A percentile compares a stretch with the other conserved stretches of the same genome.
These are phyloP conservation scores for Dynastes hyllus DNA, from an alignment of 2,888 invertebrate genomes.

Conservation along the genomic window DNA sequence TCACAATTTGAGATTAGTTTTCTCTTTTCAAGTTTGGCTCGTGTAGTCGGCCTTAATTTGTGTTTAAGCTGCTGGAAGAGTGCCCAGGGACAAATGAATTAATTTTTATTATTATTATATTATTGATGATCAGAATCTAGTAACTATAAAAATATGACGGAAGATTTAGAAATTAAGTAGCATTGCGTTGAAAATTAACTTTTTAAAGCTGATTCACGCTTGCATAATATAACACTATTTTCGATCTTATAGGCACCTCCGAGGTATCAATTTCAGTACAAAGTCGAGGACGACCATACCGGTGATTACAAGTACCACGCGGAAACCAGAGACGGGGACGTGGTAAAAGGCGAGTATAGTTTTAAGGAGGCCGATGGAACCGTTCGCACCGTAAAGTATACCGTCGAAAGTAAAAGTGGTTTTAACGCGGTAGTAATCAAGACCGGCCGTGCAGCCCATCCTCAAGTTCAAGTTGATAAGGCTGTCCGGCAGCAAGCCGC, in stretches of 20 bases:
- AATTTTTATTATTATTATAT: too few species aligned
- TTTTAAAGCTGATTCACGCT: too few species aligned
- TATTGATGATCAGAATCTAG: too few species aligned
- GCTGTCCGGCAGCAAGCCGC: neutral
- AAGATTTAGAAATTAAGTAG: too few species aligned
- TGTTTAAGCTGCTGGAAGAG: too few species aligned
- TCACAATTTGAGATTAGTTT: too few species aligned
- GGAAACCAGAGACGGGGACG: constrained; percentile 66
- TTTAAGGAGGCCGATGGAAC: constrained; percentile 68
- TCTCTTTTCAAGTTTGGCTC: too few species aligned
- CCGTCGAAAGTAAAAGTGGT: constrained; percentile 62
- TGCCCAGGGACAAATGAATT: too few species aligned
- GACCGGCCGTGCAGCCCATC: constrained; percentile 9
- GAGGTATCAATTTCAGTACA: constrained; percentile 66
- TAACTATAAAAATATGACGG: too few species aligned
- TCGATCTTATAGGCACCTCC: constrained; percentile 26
- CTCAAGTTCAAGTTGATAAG: constrained; percentile 43
- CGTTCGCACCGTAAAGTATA: constrained; percentile 66
- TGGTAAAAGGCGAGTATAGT: constrained; percentile 66
- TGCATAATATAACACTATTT: too few species aligned
- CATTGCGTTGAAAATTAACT: too few species aligned
- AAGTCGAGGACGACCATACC: constrained; percentile 67
- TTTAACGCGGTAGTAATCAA: constrained; percentile 64
- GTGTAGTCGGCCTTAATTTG: too few species aligned
- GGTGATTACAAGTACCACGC: constrained; percentile 67